Evolutionary conservation across 2,113 vertebrate genomes (phyloP), one percentile per base, ranked within the genome.

Genomic region (Neoarius graeffei): DNA sequence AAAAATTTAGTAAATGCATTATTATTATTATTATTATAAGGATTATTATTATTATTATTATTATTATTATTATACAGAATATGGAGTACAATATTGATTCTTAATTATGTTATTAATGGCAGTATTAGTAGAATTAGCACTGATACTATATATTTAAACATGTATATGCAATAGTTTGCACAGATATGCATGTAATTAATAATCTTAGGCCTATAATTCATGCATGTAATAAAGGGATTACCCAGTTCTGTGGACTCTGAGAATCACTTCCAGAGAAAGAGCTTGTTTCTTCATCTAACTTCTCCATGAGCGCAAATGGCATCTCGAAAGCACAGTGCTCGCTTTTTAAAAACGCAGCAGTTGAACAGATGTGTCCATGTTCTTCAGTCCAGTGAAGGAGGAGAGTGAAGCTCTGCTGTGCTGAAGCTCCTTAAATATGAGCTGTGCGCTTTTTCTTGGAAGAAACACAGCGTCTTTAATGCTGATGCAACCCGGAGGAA

Each of bases 221-320:
- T 60, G 0, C 9, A 1, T 42, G 20, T 79, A 35, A 89, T 74
- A 60, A 52, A 80, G 50, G 4, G 6, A 15, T 86, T 87, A 95
- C 95, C 89, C 90, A 91, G 86, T 88, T 91, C 69, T 89, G 87
- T 80, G 90, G 89, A 88, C 93, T 92, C 81, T 87, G 81, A 19
- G 73, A 86, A 13, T 93, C 94, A 56, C 93, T 92, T 59, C 84
- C 93, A 48, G 93, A 94, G 30, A 90, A 73, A 4, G 91, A 92
- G 10, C 81, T 81, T 13, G 90, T 87, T 83, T 91, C 93, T 84
- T 13, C 85, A 35, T 92, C 88, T 17, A 85, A 89, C 52, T 74
- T 84, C 7, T 95, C 94, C 94, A 95, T 95, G 84, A 90, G 89
- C 42, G 91, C 81, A 35, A 91, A 88, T 82, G 92, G 91, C 95